A percentile compares a stretch with the other conserved stretches of the same genome.
phyloP scores from a whole-genome alignment of 2,888 invertebrate species.

The Yponomeuta sedellus region DNA sequence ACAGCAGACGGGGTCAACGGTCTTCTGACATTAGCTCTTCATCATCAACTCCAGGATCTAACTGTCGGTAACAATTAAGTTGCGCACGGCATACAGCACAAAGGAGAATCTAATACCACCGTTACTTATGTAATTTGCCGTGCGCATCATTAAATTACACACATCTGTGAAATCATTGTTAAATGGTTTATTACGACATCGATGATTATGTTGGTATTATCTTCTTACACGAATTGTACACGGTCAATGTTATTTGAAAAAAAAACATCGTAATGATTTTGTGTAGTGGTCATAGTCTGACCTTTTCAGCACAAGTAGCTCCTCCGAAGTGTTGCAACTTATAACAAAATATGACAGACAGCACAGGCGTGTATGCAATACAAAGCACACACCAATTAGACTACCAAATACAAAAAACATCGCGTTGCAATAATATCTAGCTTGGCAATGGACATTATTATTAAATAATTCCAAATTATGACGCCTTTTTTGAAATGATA shows the following conservation, averaged over 20 bases:
- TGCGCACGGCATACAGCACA: not conserved
- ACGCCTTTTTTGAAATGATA: too few species aligned
- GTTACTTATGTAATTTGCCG: constrained; percentile 1
- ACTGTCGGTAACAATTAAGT: constrained; percentile 27
- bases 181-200: constrained; percentile 8
- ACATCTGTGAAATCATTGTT: constrained; percentile 1
- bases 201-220: not conserved
- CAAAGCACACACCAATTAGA: not conserved
- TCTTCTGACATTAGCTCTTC: constrained; percentile 35
- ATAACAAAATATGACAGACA: not conserved
- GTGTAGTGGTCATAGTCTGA: constrained; percentile 22
- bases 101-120: constrained; percentile 1
- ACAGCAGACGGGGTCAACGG: constrained; percentile 45
- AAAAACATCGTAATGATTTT: not conserved
- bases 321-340: constrained; percentile 15
- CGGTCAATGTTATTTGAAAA: not conserved
- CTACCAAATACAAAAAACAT: not conserved
- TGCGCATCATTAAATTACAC: constrained; percentile 27
- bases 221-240: not conserved
- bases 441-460: too few species aligned
- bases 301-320: constrained; percentile 31
- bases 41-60: constrained; percentile 46
- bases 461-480: too few species aligned
- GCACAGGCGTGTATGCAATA: constrained; percentile 13
- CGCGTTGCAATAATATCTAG: not conserved